These are phyloP conservation scores for Pseudomyrmex cubaensis DNA, from an alignment of 1,140 invertebrate genomes.

Conservation along the genomic window DNA sequence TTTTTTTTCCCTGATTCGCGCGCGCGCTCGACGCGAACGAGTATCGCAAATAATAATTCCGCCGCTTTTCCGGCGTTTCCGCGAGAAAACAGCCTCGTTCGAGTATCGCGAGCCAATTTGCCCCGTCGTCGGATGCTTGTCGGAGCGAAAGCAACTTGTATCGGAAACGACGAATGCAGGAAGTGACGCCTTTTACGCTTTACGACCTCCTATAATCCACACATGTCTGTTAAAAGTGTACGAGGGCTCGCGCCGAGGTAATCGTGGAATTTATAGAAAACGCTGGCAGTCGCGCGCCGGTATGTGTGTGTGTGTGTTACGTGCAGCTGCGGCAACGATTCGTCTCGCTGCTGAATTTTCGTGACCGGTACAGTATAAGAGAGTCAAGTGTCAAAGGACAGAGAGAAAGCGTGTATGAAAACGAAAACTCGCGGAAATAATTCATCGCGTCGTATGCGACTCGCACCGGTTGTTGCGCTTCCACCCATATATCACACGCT, in stretches of 20 bases:
- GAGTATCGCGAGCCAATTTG: constrained; percentile 31
- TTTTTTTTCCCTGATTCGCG: constrained; percentile 41
- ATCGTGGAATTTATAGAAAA: constrained; percentile 38
- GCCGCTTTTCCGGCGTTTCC: constrained; percentile 11
- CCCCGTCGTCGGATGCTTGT: neutral
- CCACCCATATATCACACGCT: neutral
- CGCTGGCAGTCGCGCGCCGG: no score
- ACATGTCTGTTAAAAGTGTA: constrained; percentile 37
- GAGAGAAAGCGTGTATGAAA: constrained; percentile 5
- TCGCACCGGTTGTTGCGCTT: no score
- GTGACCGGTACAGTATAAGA: neutral
- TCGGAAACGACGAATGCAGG: neutral
- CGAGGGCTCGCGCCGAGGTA: constrained; percentile 12
- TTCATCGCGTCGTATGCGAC: neutral
- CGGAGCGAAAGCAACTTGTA: constrained; percentile 3
- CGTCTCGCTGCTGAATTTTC: constrained; percentile 5
- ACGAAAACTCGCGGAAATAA: constrained; percentile 3
- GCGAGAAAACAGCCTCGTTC: neutral
- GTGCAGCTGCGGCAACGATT: constrained; percentile 6
- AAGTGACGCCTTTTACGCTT: constrained; percentile 31
- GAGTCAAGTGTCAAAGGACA: constrained; percentile 8
- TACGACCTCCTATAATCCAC: constrained; percentile 34
- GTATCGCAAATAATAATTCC: constrained; percentile 50
- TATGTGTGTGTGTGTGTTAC: neutral
- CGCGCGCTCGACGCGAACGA: constrained; percentile 56